These are phyloP conservation scores for Hydropsyche betteni DNA, from an alignment of 2,888 invertebrate genomes.

Conservation along the genomic window DNA sequence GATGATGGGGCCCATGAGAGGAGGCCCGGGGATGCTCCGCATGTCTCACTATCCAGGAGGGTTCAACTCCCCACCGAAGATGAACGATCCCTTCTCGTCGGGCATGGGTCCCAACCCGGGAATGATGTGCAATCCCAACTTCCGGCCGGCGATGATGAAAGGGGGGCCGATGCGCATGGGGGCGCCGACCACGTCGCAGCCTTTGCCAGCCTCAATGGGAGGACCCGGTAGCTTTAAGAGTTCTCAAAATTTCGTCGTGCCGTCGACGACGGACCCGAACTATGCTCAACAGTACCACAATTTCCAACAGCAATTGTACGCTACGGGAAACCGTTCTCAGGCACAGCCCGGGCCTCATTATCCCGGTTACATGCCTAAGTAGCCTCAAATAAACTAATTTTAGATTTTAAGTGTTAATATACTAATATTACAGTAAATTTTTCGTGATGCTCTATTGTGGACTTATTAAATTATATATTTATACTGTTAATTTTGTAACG, in stretches of 20 bases:
- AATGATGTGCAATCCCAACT: slow-evolving; percentile 60
- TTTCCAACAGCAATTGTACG: slow-evolving; percentile 94
- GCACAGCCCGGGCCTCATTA: slow-evolving; percentile 63
- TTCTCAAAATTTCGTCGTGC: slow-evolving; percentile 82
- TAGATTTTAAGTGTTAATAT: slow-evolving; percentile 10
- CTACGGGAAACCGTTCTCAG: slow-evolving; percentile 70
- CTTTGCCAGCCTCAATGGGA: slow-evolving; percentile 81
- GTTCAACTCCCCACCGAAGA: slow-evolving; percentile 64
- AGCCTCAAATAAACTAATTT: slow-evolving; percentile 36
- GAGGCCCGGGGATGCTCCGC: slow-evolving; percentile 60
- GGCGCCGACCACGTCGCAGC: slow-evolving; percentile 74
- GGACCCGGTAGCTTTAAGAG: slow-evolving; percentile 77
- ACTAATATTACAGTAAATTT: slow-evolving; percentile 22
- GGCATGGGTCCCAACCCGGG: slow-evolving; percentile 54
- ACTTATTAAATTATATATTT: slow-evolving; percentile 21
- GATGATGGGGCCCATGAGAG: slow-evolving; percentile 65
- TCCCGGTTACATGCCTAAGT: slow-evolving; percentile 54
- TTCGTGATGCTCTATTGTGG: slow-evolving; percentile 32
- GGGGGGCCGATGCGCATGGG: slow-evolving; percentile 60
- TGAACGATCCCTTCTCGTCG: slow-evolving; percentile 59
- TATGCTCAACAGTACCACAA: slow-evolving; percentile 96
- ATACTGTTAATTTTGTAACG: slow-evolving; percentile 5
- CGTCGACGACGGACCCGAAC: slow-evolving; percentile 87
- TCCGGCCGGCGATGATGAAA: slow-evolving; percentile 59
- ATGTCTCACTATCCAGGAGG: slow-evolving; percentile 63